Evolutionary conservation across 2,113 vertebrate genomes (phyloP).

Genomic region (Lates calcarifer): DNA sequence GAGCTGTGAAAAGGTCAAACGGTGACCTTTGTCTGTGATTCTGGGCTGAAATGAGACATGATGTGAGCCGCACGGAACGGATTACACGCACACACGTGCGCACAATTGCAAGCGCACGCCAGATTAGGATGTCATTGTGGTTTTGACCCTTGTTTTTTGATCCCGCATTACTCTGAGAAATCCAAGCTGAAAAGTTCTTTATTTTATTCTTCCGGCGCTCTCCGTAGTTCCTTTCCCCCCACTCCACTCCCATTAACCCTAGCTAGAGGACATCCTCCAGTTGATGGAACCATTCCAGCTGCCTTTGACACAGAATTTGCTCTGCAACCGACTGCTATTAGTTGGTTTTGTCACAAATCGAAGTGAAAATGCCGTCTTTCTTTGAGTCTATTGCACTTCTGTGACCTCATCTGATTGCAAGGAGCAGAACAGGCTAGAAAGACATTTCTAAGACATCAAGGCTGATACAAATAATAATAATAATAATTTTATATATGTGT

Average conservation of each 20-base stretch:
- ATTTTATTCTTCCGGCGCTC: conserved; percentile 68
- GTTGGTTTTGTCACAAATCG: conserved; percentile 77
- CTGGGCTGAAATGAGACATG: conserved; percentile 80
- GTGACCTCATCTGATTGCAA: conserved; percentile 78
- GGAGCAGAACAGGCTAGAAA: conserved; percentile 67
- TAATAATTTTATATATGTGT: no score
- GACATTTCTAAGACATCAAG: conserved; percentile 70
- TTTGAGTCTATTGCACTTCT: conserved; percentile 72
- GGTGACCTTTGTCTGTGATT: conserved; percentile 81
- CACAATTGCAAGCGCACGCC: conserved; percentile 38
- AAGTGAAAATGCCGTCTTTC: conserved; percentile 67
- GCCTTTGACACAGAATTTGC: conserved; percentile 80
- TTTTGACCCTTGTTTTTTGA: conserved; percentile 79
- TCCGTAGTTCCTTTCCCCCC: conserved; percentile 66
- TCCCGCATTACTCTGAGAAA: conserved; percentile 78
- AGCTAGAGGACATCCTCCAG: conserved; percentile 81
- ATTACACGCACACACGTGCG: conserved; percentile 60
- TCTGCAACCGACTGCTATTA: conserved; percentile 77
- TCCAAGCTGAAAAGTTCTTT: conserved; percentile 80
- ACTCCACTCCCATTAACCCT: conserved; percentile 84
- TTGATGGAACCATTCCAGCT: conserved; percentile 82
- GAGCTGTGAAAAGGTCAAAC: conserved; percentile 80
- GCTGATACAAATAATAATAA: no score
- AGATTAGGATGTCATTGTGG: conserved; percentile 78
- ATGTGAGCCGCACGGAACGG: conserved; percentile 65